A percentile compares a stretch with the other conserved stretches of the same genome.
Evolutionary conservation across 2,797 vertebrate species (phyloP).

Genomic region (Gallinago solitaria): DNA sequence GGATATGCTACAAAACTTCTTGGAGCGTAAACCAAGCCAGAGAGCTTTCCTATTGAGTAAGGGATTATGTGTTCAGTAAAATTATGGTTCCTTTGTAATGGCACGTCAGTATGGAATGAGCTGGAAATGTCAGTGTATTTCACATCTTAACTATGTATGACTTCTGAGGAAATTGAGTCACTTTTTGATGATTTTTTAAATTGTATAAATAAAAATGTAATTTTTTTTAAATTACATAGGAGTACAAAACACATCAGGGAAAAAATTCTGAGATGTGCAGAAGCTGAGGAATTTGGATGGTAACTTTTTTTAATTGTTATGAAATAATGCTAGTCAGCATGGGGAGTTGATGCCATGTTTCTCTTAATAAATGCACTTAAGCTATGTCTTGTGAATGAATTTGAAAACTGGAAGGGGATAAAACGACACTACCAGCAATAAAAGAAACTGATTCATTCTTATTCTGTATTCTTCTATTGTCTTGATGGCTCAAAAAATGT

Average conservation of each 20-base stretch:
- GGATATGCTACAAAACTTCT: constrained; percentile 90
- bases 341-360: not conserved
- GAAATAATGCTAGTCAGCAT: not conserved
- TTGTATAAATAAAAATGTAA: not conserved
- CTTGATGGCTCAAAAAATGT: not conserved
- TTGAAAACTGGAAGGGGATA: not conserved
- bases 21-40: constrained; percentile 89
- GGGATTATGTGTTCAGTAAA: constrained; percentile 80
- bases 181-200: not conserved
- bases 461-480: not conserved
- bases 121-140: constrained; percentile 28
- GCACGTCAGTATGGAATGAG: not conserved
- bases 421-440: constrained; percentile 35
- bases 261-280: not conserved
- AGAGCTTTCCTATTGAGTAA: constrained; percentile 92
- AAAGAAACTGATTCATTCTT: not conserved
- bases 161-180: not conserved
- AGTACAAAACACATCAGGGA: not conserved
- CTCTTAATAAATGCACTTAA: not conserved
- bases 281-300: not conserved
- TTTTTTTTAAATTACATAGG: not conserved
- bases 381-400: constrained; percentile 10
- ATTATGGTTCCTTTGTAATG: constrained; percentile 19
- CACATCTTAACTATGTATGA: not conserved
- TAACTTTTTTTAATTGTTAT: not conserved